Base-by-base conservation (phyloP, 2,113 vertebrate genomes). In the Callipepla californica region DNA sequence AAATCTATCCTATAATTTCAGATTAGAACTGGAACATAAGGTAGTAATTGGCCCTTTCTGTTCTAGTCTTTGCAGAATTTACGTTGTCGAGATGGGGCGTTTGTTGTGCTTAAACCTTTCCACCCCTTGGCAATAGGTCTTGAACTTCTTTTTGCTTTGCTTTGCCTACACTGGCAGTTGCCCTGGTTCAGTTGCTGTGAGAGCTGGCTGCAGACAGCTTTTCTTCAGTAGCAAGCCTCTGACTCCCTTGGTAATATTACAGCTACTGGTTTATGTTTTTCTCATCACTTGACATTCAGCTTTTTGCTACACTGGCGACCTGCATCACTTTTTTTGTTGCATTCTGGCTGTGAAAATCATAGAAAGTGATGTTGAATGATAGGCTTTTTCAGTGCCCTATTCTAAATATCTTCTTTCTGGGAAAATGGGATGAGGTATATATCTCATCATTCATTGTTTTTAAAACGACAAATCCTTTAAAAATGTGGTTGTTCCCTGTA, bases 1-100 rank as follows among this genome's bases (percentile, higher is more conserved):
- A 50, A 92, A 93, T 72, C 57, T 63, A 74, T 61, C 81, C 84
- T 95, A 9, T 87, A 93, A 96, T 96, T 96, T 89, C 67, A 91
- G 88, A 96, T 96, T 93, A 93, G 87, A 91, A 63, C 48, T 72
- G 9, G 44, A 87, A 88, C 89, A 75, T 57, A 58, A 89, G 53
- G 78, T 68, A 85, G 68, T 84, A 89, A 94, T 89, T 82, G 75
- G 55, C 85, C 44, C 40, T 94, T 93, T 95, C 80, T 90, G 19
- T 67, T 67, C 22, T 48, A 89, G 36, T 21, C 70, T 74, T 66
- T 34, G 48, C 28, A 90, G 61, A 78, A 85, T 92, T 91, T 77
- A 47, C 0, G 0, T 67, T 80, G 83, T 77, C 79, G 83, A 32
- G 42, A 68, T 67, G 79, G 67, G 79, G 68, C 0, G 0, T 87